Conservation (phyloP, 2,797 vertebrate genomes). For the Loriculus beryllinus region DNA sequence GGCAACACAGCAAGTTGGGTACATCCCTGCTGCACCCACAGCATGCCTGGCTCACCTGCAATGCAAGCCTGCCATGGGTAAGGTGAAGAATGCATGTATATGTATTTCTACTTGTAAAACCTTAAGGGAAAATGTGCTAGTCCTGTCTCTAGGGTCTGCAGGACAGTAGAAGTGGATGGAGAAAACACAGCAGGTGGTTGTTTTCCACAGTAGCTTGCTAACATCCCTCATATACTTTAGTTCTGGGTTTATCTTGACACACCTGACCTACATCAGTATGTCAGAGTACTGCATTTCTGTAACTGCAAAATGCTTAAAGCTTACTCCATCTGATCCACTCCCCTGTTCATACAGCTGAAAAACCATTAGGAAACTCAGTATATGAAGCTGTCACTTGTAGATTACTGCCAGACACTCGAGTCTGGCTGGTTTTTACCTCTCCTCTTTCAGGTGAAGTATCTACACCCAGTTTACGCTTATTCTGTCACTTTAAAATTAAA, state of each 20-base stretch:
- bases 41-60: neutral
- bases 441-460: neutral
- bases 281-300: neutral
- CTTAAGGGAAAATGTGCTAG: neutral
- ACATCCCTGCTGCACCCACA: neutral
- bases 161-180: neutral
- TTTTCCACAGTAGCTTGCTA: neutral
- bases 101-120: neutral
- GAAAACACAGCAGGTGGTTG: neutral
- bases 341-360: neutral
- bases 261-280: neutral
- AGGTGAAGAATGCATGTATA: accelerated
- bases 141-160: neutral
- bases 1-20: accelerated
- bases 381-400: neutral
- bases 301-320: accelerated
- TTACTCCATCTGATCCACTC: neutral
- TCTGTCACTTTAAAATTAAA: neutral
- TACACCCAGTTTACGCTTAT: neutral
- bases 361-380: neutral
- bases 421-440: neutral
- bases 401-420: neutral
- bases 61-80: accelerated
- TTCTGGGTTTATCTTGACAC: neutral
- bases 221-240: neutral